phyloP scores from a whole-genome alignment of 2,888 invertebrate species.

The Amblyjoppa proteus region DNA sequence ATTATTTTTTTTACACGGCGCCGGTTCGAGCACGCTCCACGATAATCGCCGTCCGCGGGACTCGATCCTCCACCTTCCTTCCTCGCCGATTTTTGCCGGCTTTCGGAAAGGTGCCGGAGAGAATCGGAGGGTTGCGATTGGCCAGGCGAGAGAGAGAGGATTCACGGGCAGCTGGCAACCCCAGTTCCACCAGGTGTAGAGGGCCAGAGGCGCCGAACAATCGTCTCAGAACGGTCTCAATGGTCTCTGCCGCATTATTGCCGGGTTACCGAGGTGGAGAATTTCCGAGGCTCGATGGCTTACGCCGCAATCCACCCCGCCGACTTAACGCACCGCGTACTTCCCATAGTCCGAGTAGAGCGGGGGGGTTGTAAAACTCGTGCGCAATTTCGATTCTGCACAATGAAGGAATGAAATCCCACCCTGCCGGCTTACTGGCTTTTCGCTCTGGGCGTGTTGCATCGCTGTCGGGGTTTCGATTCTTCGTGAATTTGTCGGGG shows the following conservation, averaged over 20 bases:
- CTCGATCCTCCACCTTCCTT: constrained; percentile 32
- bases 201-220: constrained; percentile 45
- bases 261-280: not conserved
- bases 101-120: constrained; percentile 48
- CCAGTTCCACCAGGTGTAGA: constrained; percentile 32
- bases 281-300: not conserved
- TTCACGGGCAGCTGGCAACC: constrained; percentile 64
- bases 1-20: constrained; percentile 36
- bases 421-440: constrained; percentile 7
- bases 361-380: constrained; percentile 6
- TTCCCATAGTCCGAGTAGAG: not conserved
- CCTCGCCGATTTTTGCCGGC: constrained; percentile 15
- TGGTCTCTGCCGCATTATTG: constrained; percentile 43
- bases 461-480: not conserved
- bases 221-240: constrained; percentile 53
- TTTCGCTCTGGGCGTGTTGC: not conserved
- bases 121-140: constrained; percentile 52
- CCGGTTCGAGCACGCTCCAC: constrained; percentile 35
- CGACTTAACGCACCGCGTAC: constrained; percentile 3
- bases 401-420: not conserved
- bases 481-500: not conserved
- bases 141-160: constrained; percentile 23
- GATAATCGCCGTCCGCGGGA: constrained; percentile 31
- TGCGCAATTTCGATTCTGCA: not conserved
- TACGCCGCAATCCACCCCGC: constrained; percentile 3